Base-by-base conservation (phyloP, 2,888 invertebrate species). In the Ectemnius cavifrons region DNA sequence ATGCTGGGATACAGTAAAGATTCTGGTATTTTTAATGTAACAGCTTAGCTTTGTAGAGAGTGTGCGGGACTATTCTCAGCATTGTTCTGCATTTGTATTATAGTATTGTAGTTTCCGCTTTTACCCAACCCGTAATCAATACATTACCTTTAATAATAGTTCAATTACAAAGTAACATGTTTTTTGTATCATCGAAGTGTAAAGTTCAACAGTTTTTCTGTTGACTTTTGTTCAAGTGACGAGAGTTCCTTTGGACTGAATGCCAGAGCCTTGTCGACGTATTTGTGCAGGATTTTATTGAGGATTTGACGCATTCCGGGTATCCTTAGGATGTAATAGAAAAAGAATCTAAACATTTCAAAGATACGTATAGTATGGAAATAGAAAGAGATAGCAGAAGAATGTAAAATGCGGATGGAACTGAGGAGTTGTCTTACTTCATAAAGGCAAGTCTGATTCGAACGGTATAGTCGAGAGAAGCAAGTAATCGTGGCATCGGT, bases 401-500 rank as follows among this genome's bases (percentile, higher is more conserved):
- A 47, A 2, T 11, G 3, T 47, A 14, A 2, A 47, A 47, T 47
- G 2, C 2, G 0, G 3, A 23, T 23, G 23, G 37, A 37, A 37
- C 11, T 37, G 1, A 2, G 8, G 8, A 8, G 37, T 11, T 6
- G 11, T 6, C 62, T 49, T 52, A 63, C 63, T 23, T 63, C 6
- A 11, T 3, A 2, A 63, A 5, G 16, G 11, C n/a, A 23, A 23
- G 14, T 13, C 14, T 13, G 4, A 63, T 1, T n/a, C 52, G 27
- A 3, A 14, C 0, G 6, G 0, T 1, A 23, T 28, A 47, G 20
- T 3, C 28, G 3, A 56, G 2, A 2, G 13, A 16, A 14, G 8
- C 75, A 64, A 81, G 79, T 0, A 90, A 62, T 23, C 84, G 58
- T 2, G 89, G 87, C 82, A 87, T 84, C 0, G 79, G 67, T 0